Evolutionary conservation across 2,113 vertebrate species (phyloP).

Genomic region (Elanoides forficatus): DNA sequence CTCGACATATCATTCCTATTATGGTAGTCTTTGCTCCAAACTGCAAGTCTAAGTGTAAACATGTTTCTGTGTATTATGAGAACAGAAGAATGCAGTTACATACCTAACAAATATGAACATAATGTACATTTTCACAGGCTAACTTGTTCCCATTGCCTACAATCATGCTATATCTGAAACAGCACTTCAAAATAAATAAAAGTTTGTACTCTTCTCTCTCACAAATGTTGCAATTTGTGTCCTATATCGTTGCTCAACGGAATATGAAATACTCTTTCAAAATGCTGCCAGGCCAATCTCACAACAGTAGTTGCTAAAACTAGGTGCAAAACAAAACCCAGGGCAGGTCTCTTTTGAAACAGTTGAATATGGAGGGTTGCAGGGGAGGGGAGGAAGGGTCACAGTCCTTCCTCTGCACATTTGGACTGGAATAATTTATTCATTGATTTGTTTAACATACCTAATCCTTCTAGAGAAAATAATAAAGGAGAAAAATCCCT

Average conservation of each 20-base stretch:
- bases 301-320: background rate
- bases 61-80: background rate
- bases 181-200: background rate
- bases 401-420: background rate
- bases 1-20: slow-evolving; percentile 8
- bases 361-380: background rate
- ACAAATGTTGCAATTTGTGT: background rate
- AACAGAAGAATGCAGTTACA: background rate
- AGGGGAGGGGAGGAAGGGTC: background rate
- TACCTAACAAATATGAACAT: slow-evolving; percentile 10
- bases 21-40: slow-evolving; percentile 1
- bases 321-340: background rate
- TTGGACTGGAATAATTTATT: background rate
- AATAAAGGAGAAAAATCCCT: background rate
- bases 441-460: background rate
- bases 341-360: background rate
- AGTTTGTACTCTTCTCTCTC: background rate
- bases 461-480: background rate
- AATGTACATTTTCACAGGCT: background rate
- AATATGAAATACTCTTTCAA: background rate
- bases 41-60: background rate
- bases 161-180: background rate
- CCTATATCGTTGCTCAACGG: background rate
- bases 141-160: background rate
- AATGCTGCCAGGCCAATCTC: background rate